phyloP scores from a whole-genome alignment of 2,888 invertebrate genomes.

The Polyommatus iphigenia region DNA sequence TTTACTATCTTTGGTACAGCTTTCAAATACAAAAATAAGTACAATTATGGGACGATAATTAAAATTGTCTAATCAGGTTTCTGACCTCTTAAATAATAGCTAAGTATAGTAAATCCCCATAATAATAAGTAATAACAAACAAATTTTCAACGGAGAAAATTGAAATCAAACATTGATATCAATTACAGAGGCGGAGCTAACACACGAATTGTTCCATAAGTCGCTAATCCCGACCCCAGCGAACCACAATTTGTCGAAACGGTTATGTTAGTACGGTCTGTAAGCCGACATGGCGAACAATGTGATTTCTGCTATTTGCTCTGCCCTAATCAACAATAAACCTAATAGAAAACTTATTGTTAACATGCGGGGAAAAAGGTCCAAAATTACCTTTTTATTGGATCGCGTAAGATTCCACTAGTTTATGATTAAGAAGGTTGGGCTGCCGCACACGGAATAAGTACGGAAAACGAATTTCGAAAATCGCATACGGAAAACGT shows the following conservation, averaged over 20 bases:
- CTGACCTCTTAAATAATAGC: background rate
- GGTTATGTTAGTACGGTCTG: constrained; percentile 78
- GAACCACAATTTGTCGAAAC: constrained; percentile 76
- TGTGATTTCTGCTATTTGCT: constrained; percentile 54
- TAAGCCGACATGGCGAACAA: constrained; percentile 59
- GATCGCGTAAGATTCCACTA: background rate
- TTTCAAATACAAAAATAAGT: background rate
- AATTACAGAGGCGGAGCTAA: constrained; percentile 59
- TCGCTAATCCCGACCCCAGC: constrained; percentile 70
- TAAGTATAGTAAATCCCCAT: background rate
- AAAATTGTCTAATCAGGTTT: background rate
- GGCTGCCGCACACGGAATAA: background rate
- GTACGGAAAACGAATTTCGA: too few species aligned
- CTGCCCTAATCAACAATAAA: constrained; percentile 28
- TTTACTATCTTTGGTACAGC: too few species aligned
- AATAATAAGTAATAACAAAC: background rate
- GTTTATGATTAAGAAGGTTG: background rate
- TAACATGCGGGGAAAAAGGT: background rate
- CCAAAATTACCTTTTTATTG: background rate
- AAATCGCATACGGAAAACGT: too few species aligned
- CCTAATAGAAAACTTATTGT: constrained; percentile 23
- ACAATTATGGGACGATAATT: background rate
- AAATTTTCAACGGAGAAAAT: background rate
- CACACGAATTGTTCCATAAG: constrained; percentile 72
- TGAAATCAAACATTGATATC: constrained; percentile 64